Percentiles rank a stretch among this genome's conserved stretches.
phyloP scores from a whole-genome alignment of 2,797 vertebrate genomes.

The Rhynchonycteris naso region DNA sequence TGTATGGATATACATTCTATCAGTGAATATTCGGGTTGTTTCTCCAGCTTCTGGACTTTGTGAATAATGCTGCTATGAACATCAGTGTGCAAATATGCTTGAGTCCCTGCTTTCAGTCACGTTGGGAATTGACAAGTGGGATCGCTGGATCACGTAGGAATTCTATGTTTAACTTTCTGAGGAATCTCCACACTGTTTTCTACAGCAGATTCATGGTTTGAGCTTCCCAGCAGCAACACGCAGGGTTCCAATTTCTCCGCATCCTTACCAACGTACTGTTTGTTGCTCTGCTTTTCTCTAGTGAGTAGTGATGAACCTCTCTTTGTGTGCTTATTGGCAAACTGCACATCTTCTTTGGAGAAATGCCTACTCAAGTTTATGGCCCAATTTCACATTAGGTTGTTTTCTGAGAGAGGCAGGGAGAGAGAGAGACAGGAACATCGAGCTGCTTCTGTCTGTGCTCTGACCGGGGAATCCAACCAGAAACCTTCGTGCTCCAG shows the following conservation, averaged over 20 bases:
- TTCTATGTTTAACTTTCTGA: background rate
- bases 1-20: background rate
- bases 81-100: background rate
- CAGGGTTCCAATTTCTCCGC: background rate
- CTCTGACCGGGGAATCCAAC: too few species aligned
- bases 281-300: constrained; percentile 4
- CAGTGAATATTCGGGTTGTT: background rate
- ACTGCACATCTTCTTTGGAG: background rate
- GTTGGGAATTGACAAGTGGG: background rate
- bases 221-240: background rate
- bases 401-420: background rate
- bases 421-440: too few species aligned
- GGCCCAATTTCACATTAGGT: background rate
- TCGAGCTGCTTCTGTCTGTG: too few species aligned
- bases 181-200: background rate
- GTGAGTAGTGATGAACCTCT: background rate
- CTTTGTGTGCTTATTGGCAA: background rate
- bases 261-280: background rate
- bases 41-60: background rate
- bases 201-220: background rate
- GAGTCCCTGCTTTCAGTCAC: background rate
- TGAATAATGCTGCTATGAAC: background rate
- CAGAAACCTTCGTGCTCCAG: too few species aligned
- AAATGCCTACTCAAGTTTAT: background rate
- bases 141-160: background rate